Evolutionary conservation across 2,888 invertebrate genomes (phyloP).

Genomic region (Heliothis peltigera): DNA sequence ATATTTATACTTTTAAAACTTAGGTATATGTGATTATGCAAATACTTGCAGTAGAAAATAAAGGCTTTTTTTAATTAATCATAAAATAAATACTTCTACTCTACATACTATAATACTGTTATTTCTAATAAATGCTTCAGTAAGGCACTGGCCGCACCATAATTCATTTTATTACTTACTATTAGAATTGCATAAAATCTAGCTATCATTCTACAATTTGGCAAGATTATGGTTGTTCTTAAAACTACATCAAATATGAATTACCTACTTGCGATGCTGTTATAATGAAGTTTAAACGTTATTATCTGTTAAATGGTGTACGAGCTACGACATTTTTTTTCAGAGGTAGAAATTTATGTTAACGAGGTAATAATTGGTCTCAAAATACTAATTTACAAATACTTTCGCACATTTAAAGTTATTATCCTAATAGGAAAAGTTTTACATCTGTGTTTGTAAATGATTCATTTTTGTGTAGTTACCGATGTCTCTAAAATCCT

Average conservation of each 20-base stretch:
- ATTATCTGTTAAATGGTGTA: too few relatives aligned
- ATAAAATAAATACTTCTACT: too few relatives aligned
- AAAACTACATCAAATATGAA: background rate
- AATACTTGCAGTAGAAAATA: too few relatives aligned
- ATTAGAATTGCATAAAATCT: too few relatives aligned
- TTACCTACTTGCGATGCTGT: conserved; percentile 1
- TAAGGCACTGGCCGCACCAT: too few relatives aligned
- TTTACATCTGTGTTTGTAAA: background rate
- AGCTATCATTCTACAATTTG: background rate
- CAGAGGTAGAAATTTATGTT: background rate
- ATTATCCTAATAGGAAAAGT: conserved; percentile 13
- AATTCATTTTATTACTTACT: too few relatives aligned
- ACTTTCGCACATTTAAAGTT: conserved; percentile 14
- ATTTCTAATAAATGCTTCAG: background rate
- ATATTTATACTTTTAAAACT: too few relatives aligned
- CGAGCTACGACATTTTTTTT: background rate
- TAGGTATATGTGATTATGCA: too few relatives aligned
- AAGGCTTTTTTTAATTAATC: too few relatives aligned
- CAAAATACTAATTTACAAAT: background rate
- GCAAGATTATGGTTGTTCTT: background rate
- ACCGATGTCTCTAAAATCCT: conserved; percentile 1
- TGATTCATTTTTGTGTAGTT: background rate
- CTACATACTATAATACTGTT: background rate
- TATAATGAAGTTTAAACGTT: background rate
- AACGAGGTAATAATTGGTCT: background rate